Evolutionary conservation across 2,113 vertebrate genomes (phyloP), one percentile per base, ranked within the genome.

Genomic region (Polypterus bichir): DNA sequence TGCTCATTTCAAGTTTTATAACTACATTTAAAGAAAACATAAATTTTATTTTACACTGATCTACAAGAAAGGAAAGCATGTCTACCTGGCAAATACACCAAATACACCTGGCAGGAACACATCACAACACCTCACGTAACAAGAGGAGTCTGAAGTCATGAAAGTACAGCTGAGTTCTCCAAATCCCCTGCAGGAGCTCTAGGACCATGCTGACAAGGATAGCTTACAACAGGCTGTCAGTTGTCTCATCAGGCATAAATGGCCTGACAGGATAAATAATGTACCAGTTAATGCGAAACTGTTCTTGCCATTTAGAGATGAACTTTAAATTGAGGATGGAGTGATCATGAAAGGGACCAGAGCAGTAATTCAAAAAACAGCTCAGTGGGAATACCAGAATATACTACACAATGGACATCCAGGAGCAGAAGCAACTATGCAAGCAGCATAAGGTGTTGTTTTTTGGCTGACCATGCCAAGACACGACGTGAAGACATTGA

Each of bases 261-360:
- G n/a, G n/a, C n/a, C n/a, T n/a, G n/a, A n/a, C n/a, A n/a, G n/a
- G n/a, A n/a, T n/a, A n/a, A n/a, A n/a, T n/a, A n/a, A n/a, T n/a
- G n/a, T n/a, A n/a, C n/a, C n/a, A n/a, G n/a, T n/a, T n/a, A n/a
- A n/a, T n/a, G n/a, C n/a, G n/a, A n/a, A n/a, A n/a, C 56, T 57
- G 10, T 67, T 59, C 44, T 62, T 64, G 9, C 62, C 59, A 3
- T 61, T 51, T 53, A 55, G 47, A 56, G 46, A 70, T 4, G n/a
- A 67, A 45, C 56, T 70, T 3, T 48, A 48, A n/a, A n/a, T n/a
- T n/a, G n/a, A n/a, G n/a, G n/a, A n/a, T n/a, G n/a, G n/a, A n/a
- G n/a, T n/a, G n/a, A n/a, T n/a, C n/a, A n/a, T n/a, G n/a, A 70
- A 72, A 57, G 66, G 68, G 5, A 68, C 60, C 51, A 62, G 62